Evolutionary conservation across 1,140 invertebrate species (phyloP).

Genomic region (Eriosoma lanigerum): DNA sequence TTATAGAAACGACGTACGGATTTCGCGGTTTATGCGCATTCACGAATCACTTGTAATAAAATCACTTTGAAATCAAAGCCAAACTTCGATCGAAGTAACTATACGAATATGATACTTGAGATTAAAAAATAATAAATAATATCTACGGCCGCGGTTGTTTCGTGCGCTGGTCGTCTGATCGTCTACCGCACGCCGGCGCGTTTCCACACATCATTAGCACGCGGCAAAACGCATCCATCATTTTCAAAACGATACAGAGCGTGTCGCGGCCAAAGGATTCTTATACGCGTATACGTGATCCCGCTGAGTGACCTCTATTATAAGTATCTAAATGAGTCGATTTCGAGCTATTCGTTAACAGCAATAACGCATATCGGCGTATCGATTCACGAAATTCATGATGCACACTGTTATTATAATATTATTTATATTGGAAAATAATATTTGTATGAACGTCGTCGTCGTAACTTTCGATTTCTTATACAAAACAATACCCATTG

Average conservation of each 20-base stretch:
- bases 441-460: not conserved
- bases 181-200: not conserved
- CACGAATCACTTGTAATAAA: too few species aligned
- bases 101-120: too few species aligned
- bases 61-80: too few species aligned
- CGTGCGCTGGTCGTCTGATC: not conserved
- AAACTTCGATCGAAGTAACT: too few species aligned
- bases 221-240: not conserved
- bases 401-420: too few species aligned
- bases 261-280: not conserved
- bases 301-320: not conserved
- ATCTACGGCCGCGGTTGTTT: too few species aligned
- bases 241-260: not conserved
- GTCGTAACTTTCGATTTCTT: too few species aligned
- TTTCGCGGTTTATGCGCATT: too few species aligned
- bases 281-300: not conserved
- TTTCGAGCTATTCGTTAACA: not conserved
- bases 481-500: not conserved
- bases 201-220: constrained; percentile 15
- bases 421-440: not conserved
- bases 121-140: too few species aligned
- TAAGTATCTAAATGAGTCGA: not conserved
- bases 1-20: too few species aligned
- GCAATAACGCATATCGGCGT: not conserved
- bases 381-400: not conserved